Evolutionary conservation across 2,797 vertebrate genomes (phyloP), one percentile per base, ranked within the genome.

Genomic region (Myotis myotis): DNA sequence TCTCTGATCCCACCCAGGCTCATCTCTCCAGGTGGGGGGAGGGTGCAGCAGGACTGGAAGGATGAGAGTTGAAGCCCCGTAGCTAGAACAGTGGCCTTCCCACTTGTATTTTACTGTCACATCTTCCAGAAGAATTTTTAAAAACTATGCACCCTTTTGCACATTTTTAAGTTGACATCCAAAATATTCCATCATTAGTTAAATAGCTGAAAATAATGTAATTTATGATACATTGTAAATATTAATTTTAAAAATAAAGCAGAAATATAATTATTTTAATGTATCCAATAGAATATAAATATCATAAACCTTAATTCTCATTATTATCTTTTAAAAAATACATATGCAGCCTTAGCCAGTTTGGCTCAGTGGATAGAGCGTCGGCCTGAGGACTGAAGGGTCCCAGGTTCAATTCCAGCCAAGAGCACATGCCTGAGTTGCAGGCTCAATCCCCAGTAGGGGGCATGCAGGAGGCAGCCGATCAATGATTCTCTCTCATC

Each of bases 221-320:
- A 64, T 71, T 30, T 71, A 49, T n/a, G 19, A 17, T 33, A 55
- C 15, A 25, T 5, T 82, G 23, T 47, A 75, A 80, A 60, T 75
- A 74, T 70, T 86, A 53, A 79, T 89, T 93, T 86, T 7, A 16
- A 95, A 78, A 85, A 49, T 49, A 47, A 33, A 81, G 41, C 82
- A 74, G 68, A 74, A 30, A 53, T 49, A 5, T 80, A 64, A 68
- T 80, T 80, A 75, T 78, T 88, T 19, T 87, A 84, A 86, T 93
- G 30, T 38, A 68, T 22, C 22, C 28, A 87, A 62, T 76, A 49
- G 41, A 3, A 81, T 10, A 2, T 38, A 75, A 60, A 57, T 51
- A 83, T 71, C 33, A 80, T 36, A 64, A 62, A n/a, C 57, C 17
- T 93, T 84, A 81, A 85, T 83, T 81, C n/a, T 30, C 51, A 91